These are phyloP conservation scores for Hylomyscus alleni DNA, from an alignment of 2,797 vertebrate genomes.

Conservation along the genomic window DNA sequence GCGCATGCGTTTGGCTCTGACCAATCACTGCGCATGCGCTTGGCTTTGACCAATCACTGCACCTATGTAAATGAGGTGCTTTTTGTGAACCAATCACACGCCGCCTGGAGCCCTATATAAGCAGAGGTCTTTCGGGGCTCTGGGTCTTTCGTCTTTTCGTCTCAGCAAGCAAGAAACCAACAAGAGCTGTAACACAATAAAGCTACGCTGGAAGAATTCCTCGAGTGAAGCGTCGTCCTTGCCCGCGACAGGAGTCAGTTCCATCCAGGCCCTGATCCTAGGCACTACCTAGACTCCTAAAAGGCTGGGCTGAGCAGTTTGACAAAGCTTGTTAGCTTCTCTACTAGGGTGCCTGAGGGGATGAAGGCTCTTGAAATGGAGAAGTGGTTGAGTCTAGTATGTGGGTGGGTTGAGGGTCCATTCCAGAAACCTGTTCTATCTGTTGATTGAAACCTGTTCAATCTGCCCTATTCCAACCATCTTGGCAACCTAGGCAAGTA, in stretches of 20 bases:
- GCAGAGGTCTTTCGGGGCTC: no score
- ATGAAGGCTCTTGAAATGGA: conserved; percentile 89
- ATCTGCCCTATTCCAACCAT: background rate
- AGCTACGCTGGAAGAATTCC: no score
- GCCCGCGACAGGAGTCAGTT: no score
- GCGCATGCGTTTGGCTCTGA: conserved; percentile 85
- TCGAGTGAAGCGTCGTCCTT: no score
- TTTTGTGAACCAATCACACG: no score
- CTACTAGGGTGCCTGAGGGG: conserved; percentile 92
- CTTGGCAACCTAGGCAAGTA: conserved; percentile 91
- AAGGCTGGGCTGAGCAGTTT: conserved; percentile 73
- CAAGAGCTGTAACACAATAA: no score
- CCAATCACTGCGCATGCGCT: no score
- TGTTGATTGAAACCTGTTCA: background rate
- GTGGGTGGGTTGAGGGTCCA: background rate
- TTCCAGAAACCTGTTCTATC: background rate
- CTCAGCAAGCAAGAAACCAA: no score
- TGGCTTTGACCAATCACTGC: no score
- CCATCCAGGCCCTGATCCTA: conserved; percentile 59
- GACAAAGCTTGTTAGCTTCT: conserved; percentile 90
- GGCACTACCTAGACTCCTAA: conserved; percentile 53
- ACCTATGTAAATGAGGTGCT: no score
- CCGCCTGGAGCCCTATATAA: no score
- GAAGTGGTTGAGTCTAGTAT: conserved; percentile 90
- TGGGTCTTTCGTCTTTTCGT: no score